Conservation (phyloP, 2,797 vertebrate genomes). For the Jordanella pulchra region DNA sequence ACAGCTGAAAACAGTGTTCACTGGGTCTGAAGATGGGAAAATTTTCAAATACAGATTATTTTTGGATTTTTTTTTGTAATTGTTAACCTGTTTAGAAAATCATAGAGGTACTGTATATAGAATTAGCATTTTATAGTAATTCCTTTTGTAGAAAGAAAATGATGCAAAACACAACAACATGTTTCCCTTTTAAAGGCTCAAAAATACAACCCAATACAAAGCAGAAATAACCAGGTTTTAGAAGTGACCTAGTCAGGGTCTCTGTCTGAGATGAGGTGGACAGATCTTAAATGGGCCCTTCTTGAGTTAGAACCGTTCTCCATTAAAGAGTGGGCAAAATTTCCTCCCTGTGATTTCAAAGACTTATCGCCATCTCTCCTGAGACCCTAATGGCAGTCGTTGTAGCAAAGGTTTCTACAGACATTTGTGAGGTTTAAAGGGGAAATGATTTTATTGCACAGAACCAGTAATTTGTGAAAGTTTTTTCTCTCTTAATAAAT, state of each 20-base stretch:
- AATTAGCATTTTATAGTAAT: neutral
- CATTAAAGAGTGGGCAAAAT: neutral
- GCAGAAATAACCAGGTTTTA: neutral
- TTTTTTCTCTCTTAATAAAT: neutral
- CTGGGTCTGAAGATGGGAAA: neutral
- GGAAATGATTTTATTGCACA: neutral
- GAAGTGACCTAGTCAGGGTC: neutral
- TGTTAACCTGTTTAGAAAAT: neutral
- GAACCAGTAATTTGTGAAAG: neutral
- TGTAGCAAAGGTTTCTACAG: neutral
- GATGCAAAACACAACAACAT: neutral
- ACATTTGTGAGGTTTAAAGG: neutral
- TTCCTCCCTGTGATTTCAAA: neutral
- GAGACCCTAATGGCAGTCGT: neutral
- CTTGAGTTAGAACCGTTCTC: neutral
- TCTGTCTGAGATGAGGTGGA: neutral
- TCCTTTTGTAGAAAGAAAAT: neutral
- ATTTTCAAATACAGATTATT: neutral
- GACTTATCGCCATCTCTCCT: neutral
- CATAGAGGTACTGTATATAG: neutral
- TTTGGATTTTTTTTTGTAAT: neutral
- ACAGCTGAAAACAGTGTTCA: conserved; percentile 16
- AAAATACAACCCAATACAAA: neutral
- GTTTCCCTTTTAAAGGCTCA: neutral
- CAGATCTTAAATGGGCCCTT: neutral